Conservation (phyloP, 2,888 invertebrate species). For the Camponotus fellah region DNA sequence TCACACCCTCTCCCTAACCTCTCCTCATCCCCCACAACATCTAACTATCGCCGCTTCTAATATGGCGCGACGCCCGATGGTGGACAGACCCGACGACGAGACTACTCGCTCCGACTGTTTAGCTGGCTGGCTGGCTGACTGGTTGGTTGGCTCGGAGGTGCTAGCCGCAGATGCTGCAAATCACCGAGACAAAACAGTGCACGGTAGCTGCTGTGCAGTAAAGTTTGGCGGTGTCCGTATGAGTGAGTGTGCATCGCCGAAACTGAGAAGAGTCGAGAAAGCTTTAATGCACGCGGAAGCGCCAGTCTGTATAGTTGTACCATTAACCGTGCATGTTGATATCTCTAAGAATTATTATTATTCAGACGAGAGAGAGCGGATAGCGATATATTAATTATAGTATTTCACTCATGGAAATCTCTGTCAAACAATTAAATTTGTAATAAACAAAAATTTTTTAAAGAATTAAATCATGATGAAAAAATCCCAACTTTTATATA, state of each 20-base stretch:
- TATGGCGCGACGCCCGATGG: constrained; percentile 50
- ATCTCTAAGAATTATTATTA: constrained; percentile 28
- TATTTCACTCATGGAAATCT: not conserved
- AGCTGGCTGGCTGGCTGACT: constrained; percentile 57
- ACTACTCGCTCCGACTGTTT: constrained; percentile 60
- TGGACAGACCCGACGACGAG: constrained; percentile 36
- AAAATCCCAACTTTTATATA: not conserved
- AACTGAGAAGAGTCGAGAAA: constrained; percentile 15
- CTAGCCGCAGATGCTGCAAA: constrained; percentile 84
- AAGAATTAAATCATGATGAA: too few species aligned
- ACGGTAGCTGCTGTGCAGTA: constrained; percentile 74
- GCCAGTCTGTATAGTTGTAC: constrained; percentile 34
- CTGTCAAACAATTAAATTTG: too few species aligned
- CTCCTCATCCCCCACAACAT: constrained; percentile 10
- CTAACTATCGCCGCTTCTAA: constrained; percentile 54
- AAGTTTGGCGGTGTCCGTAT: constrained; percentile 75
- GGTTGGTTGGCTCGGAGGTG: constrained; percentile 73
- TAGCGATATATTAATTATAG: not conserved
- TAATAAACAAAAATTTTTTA: too few species aligned
- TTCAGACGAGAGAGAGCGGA: not conserved
- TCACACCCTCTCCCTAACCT: constrained; percentile 61
- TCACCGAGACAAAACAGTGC: constrained; percentile 84
- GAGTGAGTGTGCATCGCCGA: constrained; percentile 44
- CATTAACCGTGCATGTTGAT: constrained; percentile 11
- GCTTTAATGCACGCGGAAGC: constrained; percentile 47